Conservation (phyloP, 2,888 invertebrate genomes). For the Andrena trimmerana region DNA sequence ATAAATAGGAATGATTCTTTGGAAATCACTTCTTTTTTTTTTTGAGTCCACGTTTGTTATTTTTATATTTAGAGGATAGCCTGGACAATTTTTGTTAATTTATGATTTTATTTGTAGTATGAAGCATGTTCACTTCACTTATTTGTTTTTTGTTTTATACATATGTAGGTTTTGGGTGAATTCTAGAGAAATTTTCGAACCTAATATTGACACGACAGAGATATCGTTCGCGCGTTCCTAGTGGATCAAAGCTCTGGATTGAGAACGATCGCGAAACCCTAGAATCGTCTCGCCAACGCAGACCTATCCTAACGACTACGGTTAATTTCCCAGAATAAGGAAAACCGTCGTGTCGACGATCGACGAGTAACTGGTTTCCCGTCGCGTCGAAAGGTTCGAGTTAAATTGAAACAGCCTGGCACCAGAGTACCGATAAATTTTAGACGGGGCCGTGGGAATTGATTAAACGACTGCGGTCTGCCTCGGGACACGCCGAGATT, state of each 20-base stretch:
- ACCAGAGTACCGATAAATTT: too few relatives aligned
- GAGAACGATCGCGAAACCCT: conserved; percentile 64
- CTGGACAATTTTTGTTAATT: too few relatives aligned
- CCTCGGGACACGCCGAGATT: conserved; percentile 4
- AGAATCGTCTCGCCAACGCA: conserved; percentile 33
- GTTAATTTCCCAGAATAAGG: conserved; percentile 43
- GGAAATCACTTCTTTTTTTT: too few relatives aligned
- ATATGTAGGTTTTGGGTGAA: too few relatives aligned
- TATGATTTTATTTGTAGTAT: too few relatives aligned
- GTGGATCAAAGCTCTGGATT: conserved; percentile 60
- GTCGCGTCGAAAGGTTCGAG: not conserved
- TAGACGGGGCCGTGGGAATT: conserved; percentile 6
- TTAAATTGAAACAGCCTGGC: conserved; percentile 11
- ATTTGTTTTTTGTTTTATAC: too few relatives aligned
- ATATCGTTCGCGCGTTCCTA: conserved; percentile 40
- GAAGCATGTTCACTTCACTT: too few relatives aligned
- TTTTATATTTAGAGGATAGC: too few relatives aligned
- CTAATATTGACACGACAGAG: conserved; percentile 1
- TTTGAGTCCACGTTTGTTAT: too few relatives aligned
- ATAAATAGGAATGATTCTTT: too few relatives aligned
- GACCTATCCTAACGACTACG: conserved; percentile 13
- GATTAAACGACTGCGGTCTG: conserved; percentile 16
- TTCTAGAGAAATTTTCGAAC: too few relatives aligned
- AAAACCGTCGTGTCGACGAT: conserved; percentile 17
- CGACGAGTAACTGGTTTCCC: not conserved